Evolutionary conservation across 2,888 invertebrate genomes (phyloP), one percentile per base, ranked within the genome.

Genomic region (Orthonevra nobilis): DNA sequence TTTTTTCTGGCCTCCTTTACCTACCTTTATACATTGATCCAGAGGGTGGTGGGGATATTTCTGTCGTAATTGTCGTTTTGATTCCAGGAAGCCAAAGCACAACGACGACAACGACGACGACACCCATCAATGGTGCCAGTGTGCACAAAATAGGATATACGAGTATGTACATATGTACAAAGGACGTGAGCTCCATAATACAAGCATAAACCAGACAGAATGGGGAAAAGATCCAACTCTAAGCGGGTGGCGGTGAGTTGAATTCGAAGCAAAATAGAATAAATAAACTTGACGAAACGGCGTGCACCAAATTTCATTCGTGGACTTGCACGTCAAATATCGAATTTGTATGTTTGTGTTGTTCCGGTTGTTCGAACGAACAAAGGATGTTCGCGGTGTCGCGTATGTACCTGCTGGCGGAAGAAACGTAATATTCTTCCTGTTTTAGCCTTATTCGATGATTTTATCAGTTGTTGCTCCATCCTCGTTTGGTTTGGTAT

Each of bases 271-370:
- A 32, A 50, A 50, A 32, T 52, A 28, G 28, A 38, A 56, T 38
- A 58, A 68, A 68, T 48, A 68, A 48, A 58, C 58, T 68, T 58
- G 56, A 40, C 40, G 48, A 66, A 46, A 66, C 19, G 66, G 34
- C 17, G 19, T 44, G 44, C 44, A 58, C 9, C 34, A 66, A 52
- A 66, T 44, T 54, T 34, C 19, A 36, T 20, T 36, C 54, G 38
- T 56, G 56, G 64, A 42, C 63, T 54, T 34, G 7, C 20, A 48
- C 50, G 50, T 50, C 66, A 66, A 56, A 54, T 54, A 54, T 54
- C 34, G 54, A 56, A 56, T 66, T 56, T 38, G 36, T 56, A 14
- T 44, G 44, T 66, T 66, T 66, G 66, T 14, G 40, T 6, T 23
- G 2, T 26, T 32, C 15, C 36, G 28, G 48, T 9, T 46, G 26